Evolutionary conservation across 2,888 invertebrate species (phyloP).

Genomic region (Acanthosepion lycidas): DNA sequence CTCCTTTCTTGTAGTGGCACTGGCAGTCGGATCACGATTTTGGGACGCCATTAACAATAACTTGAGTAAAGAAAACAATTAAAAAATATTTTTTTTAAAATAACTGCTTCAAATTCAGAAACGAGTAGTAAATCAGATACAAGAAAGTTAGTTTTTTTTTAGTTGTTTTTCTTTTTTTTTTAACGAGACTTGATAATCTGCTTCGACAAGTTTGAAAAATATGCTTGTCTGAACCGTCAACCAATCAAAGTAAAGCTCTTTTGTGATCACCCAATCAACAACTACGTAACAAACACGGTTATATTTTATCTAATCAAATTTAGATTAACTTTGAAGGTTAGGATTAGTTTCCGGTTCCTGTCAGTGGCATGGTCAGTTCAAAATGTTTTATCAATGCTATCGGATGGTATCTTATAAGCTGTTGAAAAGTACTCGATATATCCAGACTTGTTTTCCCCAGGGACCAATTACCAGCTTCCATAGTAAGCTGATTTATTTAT

Average conservation of each 20-base stretch:
- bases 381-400: background rate
- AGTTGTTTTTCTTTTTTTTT: too few relatives aligned
- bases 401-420: background rate
- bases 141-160: background rate
- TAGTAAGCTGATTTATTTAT: constrained; percentile 11
- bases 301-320: background rate
- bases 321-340: background rate
- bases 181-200: background rate
- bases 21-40: constrained; percentile 40
- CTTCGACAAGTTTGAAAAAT: constrained; percentile 47
- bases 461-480: background rate
- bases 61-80: background rate
- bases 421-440: background rate
- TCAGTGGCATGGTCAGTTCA: background rate
- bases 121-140: background rate
- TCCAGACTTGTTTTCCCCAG: background rate
- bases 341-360: background rate
- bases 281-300: background rate
- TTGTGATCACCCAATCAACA: background rate
- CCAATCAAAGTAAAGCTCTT: constrained; percentile 37
- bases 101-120: background rate
- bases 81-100: background rate
- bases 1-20: background rate
- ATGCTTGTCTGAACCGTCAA: background rate
- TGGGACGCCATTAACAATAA: constrained; percentile 42